Evolutionary conservation across 2,113 vertebrate species (phyloP).

Genomic region (Redunca redunca): DNA sequence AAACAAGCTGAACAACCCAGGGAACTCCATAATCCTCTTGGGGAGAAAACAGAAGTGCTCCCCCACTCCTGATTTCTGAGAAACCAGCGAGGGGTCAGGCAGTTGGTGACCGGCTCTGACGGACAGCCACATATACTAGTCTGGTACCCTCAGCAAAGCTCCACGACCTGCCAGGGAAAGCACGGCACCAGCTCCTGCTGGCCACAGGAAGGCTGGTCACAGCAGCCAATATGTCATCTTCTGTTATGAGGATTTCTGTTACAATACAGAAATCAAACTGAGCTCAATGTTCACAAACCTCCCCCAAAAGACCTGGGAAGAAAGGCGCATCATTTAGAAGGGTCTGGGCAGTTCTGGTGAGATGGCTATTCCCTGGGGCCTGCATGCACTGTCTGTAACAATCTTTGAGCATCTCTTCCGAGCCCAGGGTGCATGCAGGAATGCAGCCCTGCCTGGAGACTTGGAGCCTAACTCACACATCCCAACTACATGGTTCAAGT

Average conservation of each 20-base stretch:
- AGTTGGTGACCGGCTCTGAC: not conserved
- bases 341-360: not conserved
- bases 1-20: not conserved
- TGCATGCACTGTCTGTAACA: not conserved
- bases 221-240: not conserved
- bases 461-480: not conserved
- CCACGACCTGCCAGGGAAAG: not conserved
- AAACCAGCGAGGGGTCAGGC: not conserved
- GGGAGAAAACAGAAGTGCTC: not conserved
- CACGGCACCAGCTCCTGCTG: not conserved
- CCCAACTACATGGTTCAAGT: not conserved
- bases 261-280: not conserved
- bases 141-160: not conserved
- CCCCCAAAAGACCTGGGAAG: not conserved
- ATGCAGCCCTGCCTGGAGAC: not conserved
- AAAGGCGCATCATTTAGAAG: not conserved
- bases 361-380: not conserved
- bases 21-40: not conserved
- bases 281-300: not conserved
- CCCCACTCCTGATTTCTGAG: not conserved
- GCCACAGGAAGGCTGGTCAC: not conserved
- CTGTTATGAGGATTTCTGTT: not conserved
- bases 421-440: not conserved
- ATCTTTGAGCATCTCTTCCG: not conserved
- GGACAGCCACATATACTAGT: fast-evolving